Evolutionary conservation across 2,113 vertebrate species (phyloP).

Genomic region (Ammospiza nelsoni): DNA sequence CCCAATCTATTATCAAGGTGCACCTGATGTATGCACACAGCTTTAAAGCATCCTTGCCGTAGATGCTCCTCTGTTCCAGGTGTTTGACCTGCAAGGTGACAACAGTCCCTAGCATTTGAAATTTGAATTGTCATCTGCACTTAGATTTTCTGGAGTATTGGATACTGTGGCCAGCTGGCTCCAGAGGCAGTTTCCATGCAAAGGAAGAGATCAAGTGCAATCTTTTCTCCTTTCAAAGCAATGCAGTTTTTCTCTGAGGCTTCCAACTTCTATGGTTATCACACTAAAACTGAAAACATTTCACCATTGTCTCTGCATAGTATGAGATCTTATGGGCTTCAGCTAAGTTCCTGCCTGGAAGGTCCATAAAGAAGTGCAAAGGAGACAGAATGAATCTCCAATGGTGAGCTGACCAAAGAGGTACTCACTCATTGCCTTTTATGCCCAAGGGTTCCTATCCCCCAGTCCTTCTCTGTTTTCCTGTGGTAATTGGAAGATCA

Average conservation of each 20-base stretch:
- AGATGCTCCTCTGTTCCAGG: background rate
- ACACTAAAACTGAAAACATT: background rate
- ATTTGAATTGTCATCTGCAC: background rate
- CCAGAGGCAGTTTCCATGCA: background rate
- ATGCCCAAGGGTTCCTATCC: background rate
- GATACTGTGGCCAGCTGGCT: background rate
- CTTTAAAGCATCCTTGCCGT: background rate
- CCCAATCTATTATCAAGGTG: background rate
- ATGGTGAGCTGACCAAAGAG: background rate
- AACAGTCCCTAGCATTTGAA: background rate
- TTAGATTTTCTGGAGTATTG: background rate
- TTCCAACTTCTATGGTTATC: background rate
- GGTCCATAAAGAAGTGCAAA: background rate
- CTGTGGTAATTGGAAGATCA: background rate
- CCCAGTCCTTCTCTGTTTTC: background rate
- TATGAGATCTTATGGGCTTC: background rate
- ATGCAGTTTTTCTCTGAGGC: background rate
- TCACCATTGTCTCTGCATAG: background rate
- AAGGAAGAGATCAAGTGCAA: background rate
- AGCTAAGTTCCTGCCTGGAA: background rate
- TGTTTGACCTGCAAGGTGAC: background rate
- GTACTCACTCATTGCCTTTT: background rate
- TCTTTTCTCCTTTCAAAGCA: background rate
- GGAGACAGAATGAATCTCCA: background rate
- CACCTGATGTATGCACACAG: background rate